Base-by-base conservation (phyloP, 2,113 vertebrate genomes). In the Herpetotheres cachinnans region DNA sequence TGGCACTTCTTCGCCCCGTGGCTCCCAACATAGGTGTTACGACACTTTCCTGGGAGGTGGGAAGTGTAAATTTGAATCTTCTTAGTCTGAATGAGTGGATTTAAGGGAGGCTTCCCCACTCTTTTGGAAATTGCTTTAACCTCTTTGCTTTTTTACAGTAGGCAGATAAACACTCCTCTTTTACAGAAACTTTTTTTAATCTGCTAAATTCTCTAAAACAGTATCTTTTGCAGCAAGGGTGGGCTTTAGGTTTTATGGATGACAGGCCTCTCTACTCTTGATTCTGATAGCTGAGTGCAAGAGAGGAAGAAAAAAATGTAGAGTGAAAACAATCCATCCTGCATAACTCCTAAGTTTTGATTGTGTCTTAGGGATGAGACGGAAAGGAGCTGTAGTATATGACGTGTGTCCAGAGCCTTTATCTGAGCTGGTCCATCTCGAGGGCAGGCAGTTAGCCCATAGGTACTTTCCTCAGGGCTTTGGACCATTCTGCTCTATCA, bases 361-460 rank as follows among this genome's bases (percentile, higher is more conserved):
- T 52, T 74, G 44, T 81, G 29, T 55, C 14, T 74, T 58, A 34
- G 30, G 9, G 24, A 13, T 34, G 16, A 72, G n/a, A 16, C 5
- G 46, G 82, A 72, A 59, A 76, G 40, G 36, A 80, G 25, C 66
- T 80, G 42, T 15, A 24, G 6, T 22, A 14, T 27, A 1, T 4
- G 55, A 30, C 16, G 42, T 34, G 14, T 74, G 50, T 63, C 42
- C 44, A 76, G 71, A 63, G 30, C 25, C 62, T 30, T 78, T 25
- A 15, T 8, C 11, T 62, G 27, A 67, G 6, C n/a, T 74, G 30
- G 27, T 13, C 50, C 20, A 11, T 54, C 32, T 26, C 0, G 0
- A 36, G 26, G 29, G 38, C 55, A 20, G 13, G 19, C 29, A 19
- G 6, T 79, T 50, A 24, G 13, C 16, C 34, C 38, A 7, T 11